Evolutionary conservation across 2,113 vertebrate genomes (phyloP).

Genomic region (Sapayoa aenigma): DNA sequence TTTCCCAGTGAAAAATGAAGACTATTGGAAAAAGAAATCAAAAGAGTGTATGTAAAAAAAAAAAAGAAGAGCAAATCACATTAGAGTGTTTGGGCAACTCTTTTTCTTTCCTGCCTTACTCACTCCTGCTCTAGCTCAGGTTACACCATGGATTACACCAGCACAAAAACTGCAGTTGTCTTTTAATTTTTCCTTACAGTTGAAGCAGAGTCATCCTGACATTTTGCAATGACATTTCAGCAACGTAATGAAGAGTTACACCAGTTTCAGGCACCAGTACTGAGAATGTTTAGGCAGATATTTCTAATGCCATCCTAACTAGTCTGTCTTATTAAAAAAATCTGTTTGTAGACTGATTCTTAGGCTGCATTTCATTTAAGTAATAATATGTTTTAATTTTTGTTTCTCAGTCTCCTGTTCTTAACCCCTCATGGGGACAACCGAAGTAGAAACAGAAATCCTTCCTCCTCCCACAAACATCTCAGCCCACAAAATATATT

Average conservation of each 20-base stretch:
- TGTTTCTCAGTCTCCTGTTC: neutral
- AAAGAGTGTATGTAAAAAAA: neutral
- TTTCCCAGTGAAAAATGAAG: neutral
- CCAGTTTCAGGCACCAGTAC: neutral
- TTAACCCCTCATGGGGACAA: neutral
- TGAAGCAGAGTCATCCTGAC: constrained; percentile 20
- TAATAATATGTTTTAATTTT: neutral
- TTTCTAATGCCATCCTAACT: neutral
- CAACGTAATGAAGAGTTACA: neutral
- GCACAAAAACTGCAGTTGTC: neutral
- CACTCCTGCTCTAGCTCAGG: neutral
- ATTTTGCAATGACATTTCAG: constrained; percentile 34
- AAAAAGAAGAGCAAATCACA: neutral
- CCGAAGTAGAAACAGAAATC: neutral
- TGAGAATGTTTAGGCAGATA: neutral
- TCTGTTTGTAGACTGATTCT: neutral
- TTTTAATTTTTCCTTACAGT: neutral
- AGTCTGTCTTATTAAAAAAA: neutral
- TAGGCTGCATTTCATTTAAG: neutral
- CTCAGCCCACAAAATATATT: neutral
- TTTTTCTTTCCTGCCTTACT: neutral
- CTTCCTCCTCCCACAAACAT: neutral
- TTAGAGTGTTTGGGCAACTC: neutral
- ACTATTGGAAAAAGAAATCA: neutral
- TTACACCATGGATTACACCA: neutral